Evolutionary conservation across 2,113 vertebrate genomes (phyloP).

Genomic region (Phoxinus phoxinus): DNA sequence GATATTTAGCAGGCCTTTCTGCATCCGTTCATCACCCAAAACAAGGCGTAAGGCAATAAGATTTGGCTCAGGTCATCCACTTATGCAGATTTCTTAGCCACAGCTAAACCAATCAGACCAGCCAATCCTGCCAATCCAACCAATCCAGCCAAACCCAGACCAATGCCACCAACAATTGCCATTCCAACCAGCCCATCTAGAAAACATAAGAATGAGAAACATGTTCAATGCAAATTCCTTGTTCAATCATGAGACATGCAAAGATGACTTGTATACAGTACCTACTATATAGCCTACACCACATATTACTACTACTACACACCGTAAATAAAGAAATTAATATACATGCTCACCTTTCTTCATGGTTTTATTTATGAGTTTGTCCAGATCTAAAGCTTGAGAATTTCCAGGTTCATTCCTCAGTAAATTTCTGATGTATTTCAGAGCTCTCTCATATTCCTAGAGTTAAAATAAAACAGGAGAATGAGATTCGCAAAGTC

Average conservation of each 20-base stretch:
- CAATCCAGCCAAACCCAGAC: constrained; percentile 84
- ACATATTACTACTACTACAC: no score
- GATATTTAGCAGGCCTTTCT: no score
- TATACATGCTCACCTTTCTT: constrained; percentile 80
- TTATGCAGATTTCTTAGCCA: constrained; percentile 79
- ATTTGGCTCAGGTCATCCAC: constrained; percentile 71
- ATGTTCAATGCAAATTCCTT: not conserved
- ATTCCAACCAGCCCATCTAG: constrained; percentile 90
- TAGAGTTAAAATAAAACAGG: constrained; percentile 51
- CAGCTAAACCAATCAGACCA: constrained; percentile 86
- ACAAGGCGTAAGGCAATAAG: constrained; percentile 67
- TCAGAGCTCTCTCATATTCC: constrained; percentile 87
- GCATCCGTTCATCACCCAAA: not conserved
- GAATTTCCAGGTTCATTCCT: constrained; percentile 86
- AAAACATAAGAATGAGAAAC: constrained; percentile 26
- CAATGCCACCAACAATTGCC: constrained; percentile 90
- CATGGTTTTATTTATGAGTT: constrained; percentile 85
- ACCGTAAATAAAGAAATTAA: no score
- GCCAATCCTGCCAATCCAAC: constrained; percentile 86
- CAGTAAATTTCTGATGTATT: constrained; percentile 82
- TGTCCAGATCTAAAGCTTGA: constrained; percentile 85
- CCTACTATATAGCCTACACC: not conserved
- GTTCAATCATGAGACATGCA: not conserved
- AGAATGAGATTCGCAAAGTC: not conserved
- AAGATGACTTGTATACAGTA: not conserved